phyloP scores from a whole-genome alignment of 2,113 vertebrate species.

The Tragelaphus imberbis region DNA sequence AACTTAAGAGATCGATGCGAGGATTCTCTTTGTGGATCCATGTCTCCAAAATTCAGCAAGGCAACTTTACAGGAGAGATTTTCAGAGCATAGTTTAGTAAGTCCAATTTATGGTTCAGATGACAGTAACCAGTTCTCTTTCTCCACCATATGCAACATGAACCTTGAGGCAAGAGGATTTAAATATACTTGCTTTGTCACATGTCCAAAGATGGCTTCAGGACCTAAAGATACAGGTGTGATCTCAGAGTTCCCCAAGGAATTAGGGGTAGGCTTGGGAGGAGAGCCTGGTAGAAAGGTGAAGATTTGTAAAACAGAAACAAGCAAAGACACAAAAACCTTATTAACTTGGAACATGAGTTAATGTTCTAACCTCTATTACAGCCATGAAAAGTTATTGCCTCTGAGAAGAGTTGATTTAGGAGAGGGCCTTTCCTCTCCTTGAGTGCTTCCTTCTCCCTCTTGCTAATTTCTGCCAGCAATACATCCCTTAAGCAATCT shows the following conservation, averaged over 20 bases:
- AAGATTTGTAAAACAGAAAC: background rate
- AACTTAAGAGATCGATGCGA: background rate
- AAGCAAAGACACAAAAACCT: background rate
- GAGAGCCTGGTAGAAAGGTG: background rate
- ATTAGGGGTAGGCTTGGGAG: background rate
- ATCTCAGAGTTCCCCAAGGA: background rate
- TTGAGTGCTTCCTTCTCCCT: background rate
- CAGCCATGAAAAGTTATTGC: background rate
- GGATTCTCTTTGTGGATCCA: background rate
- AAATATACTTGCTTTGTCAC: background rate
- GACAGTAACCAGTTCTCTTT: background rate
- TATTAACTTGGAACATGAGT: background rate
- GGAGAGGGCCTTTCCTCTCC: background rate
- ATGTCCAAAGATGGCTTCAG: background rate
- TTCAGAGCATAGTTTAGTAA: background rate
- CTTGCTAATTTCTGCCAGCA: background rate
- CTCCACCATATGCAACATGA: background rate
- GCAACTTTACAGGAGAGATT: background rate
- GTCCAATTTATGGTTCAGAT: background rate
- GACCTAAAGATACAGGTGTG: background rate
- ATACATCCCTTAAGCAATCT: background rate
- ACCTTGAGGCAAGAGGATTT: background rate
- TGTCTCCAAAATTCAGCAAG: background rate
- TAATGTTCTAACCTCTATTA: background rate
- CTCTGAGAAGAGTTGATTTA: background rate